phyloP scores from a whole-genome alignment of 1,140 invertebrate genomes.

The Rhyacophila brunnea region DNA sequence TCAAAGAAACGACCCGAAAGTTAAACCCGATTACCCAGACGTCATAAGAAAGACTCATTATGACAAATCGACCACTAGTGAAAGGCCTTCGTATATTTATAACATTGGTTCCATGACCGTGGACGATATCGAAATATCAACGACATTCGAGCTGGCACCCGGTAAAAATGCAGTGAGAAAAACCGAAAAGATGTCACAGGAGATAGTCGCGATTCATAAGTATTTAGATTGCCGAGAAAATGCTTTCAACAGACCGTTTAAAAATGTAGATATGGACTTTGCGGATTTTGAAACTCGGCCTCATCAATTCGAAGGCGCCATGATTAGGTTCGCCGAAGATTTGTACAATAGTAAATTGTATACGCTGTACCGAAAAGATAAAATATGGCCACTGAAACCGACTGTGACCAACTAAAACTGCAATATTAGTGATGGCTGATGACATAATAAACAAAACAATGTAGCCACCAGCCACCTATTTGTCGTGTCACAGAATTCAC shows the following conservation, averaged over 20 bases:
- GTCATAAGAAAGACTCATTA: conserved; percentile 53
- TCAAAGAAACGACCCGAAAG: conserved; percentile 50
- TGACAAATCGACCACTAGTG: conserved; percentile 42
- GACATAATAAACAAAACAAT: too few species aligned
- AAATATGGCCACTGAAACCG: conserved; percentile 44
- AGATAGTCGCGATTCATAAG: conserved; percentile 46
- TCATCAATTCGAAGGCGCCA: conserved; percentile 53
- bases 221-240: conserved; percentile 49
- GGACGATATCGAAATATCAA: conserved; percentile 49
- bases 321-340: conserved; percentile 47
- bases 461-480: too few species aligned
- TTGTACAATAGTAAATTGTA: conserved; percentile 50
- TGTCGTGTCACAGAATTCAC: too few species aligned
- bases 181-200: conserved; percentile 29
- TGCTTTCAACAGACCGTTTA: conserved; percentile 38
- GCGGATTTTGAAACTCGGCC: conserved; percentile 52
- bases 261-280: conserved; percentile 42
- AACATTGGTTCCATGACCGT: conserved; percentile 49
- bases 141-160: conserved; percentile 34
- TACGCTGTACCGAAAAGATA: conserved; percentile 46
- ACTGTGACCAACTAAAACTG: not conserved
- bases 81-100: conserved; percentile 41
- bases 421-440: too few species aligned
- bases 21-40: conserved; percentile 47
- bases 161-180: conserved; percentile 39